These are phyloP conservation scores for Trichacis sp. DNA, from an alignment of 2,888 invertebrate genomes.

Conservation along the genomic window DNA sequence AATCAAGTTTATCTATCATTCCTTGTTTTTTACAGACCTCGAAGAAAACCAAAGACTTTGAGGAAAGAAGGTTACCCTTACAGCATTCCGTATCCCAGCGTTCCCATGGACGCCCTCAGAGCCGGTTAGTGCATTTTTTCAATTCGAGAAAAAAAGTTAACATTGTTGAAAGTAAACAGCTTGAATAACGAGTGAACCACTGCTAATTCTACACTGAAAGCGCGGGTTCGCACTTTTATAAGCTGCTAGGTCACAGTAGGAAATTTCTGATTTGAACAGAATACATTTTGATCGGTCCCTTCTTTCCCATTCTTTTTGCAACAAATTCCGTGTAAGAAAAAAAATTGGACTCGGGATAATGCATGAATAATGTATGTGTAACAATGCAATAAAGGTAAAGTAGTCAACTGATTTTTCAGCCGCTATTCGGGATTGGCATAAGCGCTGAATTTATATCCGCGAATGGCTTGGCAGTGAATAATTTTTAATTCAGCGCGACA, in stretches of 20 bases:
- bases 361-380: slow-evolving; percentile 8
- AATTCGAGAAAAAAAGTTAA: not conserved
- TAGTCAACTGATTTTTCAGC: slow-evolving; percentile 15
- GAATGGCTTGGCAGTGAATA: slow-evolving; percentile 18
- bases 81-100: slow-evolving; percentile 92
- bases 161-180: not conserved
- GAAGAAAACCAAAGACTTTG: slow-evolving; percentile 89
- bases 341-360: not conserved
- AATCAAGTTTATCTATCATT: no score
- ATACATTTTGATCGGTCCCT: no score
- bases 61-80: slow-evolving; percentile 93
- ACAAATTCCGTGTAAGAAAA: not conserved
- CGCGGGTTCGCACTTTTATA: no score
- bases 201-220: no score
- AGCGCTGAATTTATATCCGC: slow-evolving; percentile 18
- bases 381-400: slow-evolving; percentile 4
- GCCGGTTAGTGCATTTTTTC: slow-evolving; percentile 74
- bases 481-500: slow-evolving; percentile 29
- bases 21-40: slow-evolving; percentile 74
- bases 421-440: slow-evolving; percentile 15
- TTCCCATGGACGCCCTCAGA: slow-evolving; percentile 88
- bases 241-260: no score
- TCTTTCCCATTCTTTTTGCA: no score
- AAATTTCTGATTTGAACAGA: no score
- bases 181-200: no score